Evolutionary conservation across 2,797 vertebrate genomes (phyloP), one percentile per base, ranked within the genome.

Genomic region (Periophthalmus magnuspinnatus): DNA sequence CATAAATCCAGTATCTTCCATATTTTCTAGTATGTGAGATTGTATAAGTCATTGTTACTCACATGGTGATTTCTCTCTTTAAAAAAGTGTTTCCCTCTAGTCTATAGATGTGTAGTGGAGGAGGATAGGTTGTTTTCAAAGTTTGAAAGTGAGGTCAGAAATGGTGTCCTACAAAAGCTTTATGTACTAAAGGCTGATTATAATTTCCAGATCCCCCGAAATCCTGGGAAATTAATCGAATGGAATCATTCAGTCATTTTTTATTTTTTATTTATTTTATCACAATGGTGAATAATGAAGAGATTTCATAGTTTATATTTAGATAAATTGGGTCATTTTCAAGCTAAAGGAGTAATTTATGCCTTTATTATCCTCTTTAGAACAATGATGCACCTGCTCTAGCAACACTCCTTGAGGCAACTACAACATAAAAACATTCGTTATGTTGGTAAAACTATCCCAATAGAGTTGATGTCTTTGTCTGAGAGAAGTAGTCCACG

Each of bases 391-490:
- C 58, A 60, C 58, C 58, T 60, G 58, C 59, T 38, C 2, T 19
- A 36, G 19, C 32, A 55, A 67, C 13, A 55, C 22, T 24, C 33
- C 33, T 38, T n/a, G 58, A 76, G 70, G 83, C 77, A 81, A 68
- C 65, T 36, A 5, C 78, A 81, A 66, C 64, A 47, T 5, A 33
- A 62, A 80, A 80, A 71, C 55, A 67, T 68, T 22, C 55, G 16
- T 57, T 77, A 61, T 75, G 69, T 61, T 28, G 17, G 77, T 74
- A 83, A 83, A 89, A 84, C 75, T 80, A 88, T 61, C 63, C 70
- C 48, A 64, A 7, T 69, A 74, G 87, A 84, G 83, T 86, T 70
- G 85, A 88, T 86, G 67, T 84, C 84, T 77, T 72, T 84, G 80
- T 88, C 82, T 76, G 69, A 77, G 74, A 86, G 80, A 89, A 83